A percentile compares a stretch with the other conserved stretches of the same genome.
Conservation (phyloP, 2,113 vertebrate species). For the Anthoscopus minutus region DNA sequence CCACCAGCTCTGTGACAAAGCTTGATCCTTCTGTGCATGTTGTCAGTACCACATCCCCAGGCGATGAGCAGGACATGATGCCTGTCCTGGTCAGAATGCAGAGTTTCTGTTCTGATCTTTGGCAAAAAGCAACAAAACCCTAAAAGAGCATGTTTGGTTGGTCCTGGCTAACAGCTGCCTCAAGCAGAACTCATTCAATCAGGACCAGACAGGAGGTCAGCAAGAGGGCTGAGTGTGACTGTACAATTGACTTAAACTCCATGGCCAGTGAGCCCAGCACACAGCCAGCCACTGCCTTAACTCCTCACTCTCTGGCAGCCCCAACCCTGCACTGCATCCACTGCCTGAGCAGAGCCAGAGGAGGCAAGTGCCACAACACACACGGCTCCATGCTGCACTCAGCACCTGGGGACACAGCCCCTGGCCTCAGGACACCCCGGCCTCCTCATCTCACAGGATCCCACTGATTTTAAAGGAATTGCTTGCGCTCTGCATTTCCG, state of each 20-base stretch:
- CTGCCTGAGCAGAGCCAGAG: rapidly evolving
- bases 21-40: background rate
- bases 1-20: background rate
- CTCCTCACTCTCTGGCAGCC: background rate
- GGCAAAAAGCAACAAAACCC: background rate
- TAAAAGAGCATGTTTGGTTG: background rate
- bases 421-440: background rate
- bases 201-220: background rate
- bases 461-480: background rate
- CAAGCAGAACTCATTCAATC: background rate
- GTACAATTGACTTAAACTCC: background rate
- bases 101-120: background rate
- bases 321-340: background rate
- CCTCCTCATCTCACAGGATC: background rate
- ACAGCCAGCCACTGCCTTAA: background rate
- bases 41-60: background rate
- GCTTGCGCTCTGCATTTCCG: background rate
- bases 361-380: background rate
- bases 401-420: background rate
- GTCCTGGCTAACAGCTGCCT: background rate
- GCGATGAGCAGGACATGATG: background rate
- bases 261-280: background rate
- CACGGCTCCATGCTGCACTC: background rate
- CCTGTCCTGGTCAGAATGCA: background rate
- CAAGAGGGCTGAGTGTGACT: background rate